Percentiles rank a stretch among this genome's conserved stretches.
Evolutionary conservation across 2,888 invertebrate genomes (phyloP).

Genomic region (Nomada hirtipes): DNA sequence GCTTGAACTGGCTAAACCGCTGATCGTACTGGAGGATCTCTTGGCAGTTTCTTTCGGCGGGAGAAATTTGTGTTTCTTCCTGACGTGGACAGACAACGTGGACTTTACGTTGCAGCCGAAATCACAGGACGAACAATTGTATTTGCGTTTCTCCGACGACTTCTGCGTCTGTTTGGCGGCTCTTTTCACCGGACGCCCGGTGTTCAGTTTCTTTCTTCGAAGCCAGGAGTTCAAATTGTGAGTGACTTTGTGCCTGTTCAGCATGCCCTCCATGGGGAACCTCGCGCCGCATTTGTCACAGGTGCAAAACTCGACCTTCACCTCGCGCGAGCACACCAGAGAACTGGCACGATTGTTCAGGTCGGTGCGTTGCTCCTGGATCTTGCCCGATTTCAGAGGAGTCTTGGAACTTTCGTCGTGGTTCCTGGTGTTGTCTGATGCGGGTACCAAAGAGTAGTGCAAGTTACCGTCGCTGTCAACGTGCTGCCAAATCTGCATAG

Average conservation of each 20-base stretch:
- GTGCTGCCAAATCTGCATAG: slow-evolving; percentile 64
- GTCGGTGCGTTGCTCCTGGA: slow-evolving; percentile 17
- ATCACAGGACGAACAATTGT: slow-evolving; percentile 68
- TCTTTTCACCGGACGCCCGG: background rate
- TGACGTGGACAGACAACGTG: slow-evolving; percentile 60
- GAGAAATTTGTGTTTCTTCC: slow-evolving; percentile 53
- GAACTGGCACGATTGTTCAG: background rate
- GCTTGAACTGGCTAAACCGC: slow-evolving; percentile 12
- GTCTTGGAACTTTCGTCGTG: background rate
- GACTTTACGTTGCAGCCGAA: slow-evolving; percentile 57
- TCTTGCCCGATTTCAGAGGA: slow-evolving; percentile 39
- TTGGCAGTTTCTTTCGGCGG: slow-evolving; percentile 1
- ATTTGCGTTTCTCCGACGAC: slow-evolving; percentile 12
- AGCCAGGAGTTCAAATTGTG: slow-evolving; percentile 54
- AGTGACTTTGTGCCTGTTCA: slow-evolving; percentile 72
- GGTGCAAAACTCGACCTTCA: slow-evolving; percentile 40
- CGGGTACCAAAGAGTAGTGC: slow-evolving; percentile 52
- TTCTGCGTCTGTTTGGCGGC: slow-evolving; percentile 1
- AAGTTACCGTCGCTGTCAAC: slow-evolving; percentile 48
- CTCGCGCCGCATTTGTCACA: slow-evolving; percentile 76
- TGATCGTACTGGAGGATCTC: slow-evolving; percentile 22
- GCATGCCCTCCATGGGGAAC: slow-evolving; percentile 75
- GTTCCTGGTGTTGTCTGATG: slow-evolving; percentile 2
- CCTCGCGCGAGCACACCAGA: slow-evolving; percentile 35
- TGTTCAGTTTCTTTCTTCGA: slow-evolving; percentile 22